Conservation (phyloP, 2,113 vertebrate species). For the Cepphus grylle region DNA sequence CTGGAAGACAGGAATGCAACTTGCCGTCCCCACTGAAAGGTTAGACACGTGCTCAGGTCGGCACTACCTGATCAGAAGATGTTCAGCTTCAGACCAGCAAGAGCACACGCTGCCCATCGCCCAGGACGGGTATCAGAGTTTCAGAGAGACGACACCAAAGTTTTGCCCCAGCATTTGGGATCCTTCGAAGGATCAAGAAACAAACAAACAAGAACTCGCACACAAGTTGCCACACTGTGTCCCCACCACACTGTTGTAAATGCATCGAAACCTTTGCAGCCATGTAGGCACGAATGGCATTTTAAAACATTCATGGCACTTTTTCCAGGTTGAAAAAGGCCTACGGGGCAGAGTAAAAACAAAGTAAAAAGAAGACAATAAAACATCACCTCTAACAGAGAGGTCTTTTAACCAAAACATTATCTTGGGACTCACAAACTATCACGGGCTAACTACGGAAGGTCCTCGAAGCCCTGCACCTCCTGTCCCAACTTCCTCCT, state of each 20-base stretch:
- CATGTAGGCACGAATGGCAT: no score
- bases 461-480: neutral
- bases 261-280: neutral
- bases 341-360: neutral
- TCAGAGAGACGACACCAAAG: neutral
- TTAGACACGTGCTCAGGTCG: fast-evolving
- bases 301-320: neutral
- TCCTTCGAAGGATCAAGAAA: neutral
- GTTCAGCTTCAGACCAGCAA: neutral
- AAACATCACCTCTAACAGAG: neutral
- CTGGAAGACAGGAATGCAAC: neutral
- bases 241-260: neutral
- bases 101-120: fast-evolving
- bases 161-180: neutral
- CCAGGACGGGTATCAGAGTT: neutral
- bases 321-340: neutral
- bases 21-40: neutral
- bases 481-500: neutral
- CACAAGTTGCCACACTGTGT: neutral
- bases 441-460: neutral
- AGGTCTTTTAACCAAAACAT: neutral
- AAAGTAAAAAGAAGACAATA: neutral
- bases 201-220: neutral
- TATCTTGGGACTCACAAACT: no score
- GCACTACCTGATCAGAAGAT: neutral